Percentiles rank a stretch among this genome's conserved stretches.
Conservation (phyloP, 2,113 vertebrate species). For the Mesocricetus auratus region DNA sequence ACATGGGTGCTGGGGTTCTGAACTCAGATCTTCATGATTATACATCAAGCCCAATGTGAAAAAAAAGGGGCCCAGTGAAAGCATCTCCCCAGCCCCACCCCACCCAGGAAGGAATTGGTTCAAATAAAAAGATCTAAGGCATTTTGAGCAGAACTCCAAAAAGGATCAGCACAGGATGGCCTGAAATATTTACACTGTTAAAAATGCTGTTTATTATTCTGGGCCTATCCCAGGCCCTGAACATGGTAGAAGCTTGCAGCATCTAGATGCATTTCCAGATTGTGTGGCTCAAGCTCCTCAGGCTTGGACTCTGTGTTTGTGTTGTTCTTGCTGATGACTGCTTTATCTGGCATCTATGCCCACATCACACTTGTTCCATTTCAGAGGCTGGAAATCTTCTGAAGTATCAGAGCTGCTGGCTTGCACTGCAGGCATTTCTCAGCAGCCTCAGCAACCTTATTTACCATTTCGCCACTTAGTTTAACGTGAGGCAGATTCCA, state of each 20-base stretch:
- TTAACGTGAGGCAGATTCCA: background rate
- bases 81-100: background rate
- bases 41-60: background rate
- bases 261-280: background rate
- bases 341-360: background rate
- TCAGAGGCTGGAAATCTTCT: background rate
- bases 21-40: background rate
- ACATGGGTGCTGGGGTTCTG: no score
- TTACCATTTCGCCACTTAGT: background rate
- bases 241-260: background rate
- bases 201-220: background rate
- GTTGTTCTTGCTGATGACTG: background rate
- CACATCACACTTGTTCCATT: background rate
- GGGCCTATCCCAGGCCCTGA: background rate
- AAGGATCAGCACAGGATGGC: background rate
- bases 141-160: background rate
- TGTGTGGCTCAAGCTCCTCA: background rate
- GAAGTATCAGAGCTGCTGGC: background rate
- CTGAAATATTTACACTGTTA: background rate
- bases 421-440: background rate
- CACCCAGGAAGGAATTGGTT: background rate
- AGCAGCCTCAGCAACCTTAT: background rate
- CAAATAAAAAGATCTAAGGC: conserved; percentile 11
- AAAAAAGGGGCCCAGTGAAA: no score
- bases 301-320: background rate